A percentile compares a stretch with the other conserved stretches of the same genome.
Evolutionary conservation across 1,140 invertebrate species (phyloP).

Genomic region (Drosophila nannoptera): DNA sequence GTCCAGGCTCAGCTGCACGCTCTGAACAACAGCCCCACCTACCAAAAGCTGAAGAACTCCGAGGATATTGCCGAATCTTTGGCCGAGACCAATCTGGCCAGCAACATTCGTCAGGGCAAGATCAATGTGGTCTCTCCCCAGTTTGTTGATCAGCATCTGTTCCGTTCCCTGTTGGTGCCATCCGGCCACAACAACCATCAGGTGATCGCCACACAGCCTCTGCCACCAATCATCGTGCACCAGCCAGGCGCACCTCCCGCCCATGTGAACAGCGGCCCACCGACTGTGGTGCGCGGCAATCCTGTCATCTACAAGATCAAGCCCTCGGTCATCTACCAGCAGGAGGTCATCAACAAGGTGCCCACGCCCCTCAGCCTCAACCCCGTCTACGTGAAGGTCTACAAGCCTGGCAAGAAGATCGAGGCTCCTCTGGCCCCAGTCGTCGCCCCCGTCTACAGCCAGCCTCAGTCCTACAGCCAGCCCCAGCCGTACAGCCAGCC

Average conservation of each 20-base stretch:
- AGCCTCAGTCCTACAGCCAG: slow-evolving; percentile 46
- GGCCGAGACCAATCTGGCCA: slow-evolving; percentile 66
- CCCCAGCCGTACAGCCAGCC: slow-evolving; percentile 50
- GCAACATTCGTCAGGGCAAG: slow-evolving; percentile 75
- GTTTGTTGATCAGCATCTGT: slow-evolving; percentile 71
- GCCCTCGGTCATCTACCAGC: slow-evolving; percentile 75
- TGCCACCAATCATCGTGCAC: slow-evolving; percentile 75
- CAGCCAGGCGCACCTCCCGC: slow-evolving; percentile 70
- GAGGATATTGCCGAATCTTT: slow-evolving; percentile 74
- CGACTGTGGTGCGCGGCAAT: slow-evolving; percentile 73
- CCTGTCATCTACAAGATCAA: slow-evolving; percentile 77
- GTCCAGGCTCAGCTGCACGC: slow-evolving; percentile 72
- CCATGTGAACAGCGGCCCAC: slow-evolving; percentile 72
- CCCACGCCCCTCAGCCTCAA: slow-evolving; percentile 74
- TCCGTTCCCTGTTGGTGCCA: slow-evolving; percentile 72
- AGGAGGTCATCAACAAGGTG: slow-evolving; percentile 78
- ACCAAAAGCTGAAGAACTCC: slow-evolving; percentile 73
- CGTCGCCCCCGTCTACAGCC: slow-evolving; percentile 59
- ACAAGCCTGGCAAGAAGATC: slow-evolving; percentile 77
- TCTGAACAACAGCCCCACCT: slow-evolving; percentile 67
- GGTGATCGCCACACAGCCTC: slow-evolving; percentile 73
- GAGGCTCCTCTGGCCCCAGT: slow-evolving; percentile 70
- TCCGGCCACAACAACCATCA: slow-evolving; percentile 73
- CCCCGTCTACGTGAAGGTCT: slow-evolving; percentile 76
- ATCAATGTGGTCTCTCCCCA: slow-evolving; percentile 75